phyloP scores from a whole-genome alignment of 2,888 invertebrate species.

The Nemoura dubitans region DNA sequence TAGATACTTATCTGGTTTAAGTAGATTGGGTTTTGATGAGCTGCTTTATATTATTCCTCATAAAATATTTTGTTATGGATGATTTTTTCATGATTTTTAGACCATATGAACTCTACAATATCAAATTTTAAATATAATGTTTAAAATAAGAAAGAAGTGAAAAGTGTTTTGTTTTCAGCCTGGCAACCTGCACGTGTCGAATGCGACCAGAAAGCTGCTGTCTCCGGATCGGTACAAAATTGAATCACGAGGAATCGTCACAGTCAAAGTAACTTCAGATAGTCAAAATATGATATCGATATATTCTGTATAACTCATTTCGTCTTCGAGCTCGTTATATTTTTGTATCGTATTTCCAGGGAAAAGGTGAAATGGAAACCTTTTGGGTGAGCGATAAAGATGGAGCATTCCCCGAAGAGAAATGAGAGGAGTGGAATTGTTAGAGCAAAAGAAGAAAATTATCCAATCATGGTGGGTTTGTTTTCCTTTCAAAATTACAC shows the following conservation, averaged over 20 bases:
- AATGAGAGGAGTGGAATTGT: background rate
- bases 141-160: no score
- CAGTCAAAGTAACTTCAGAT: slow-evolving; percentile 73
- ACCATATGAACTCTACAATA: no score
- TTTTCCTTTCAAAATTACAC: background rate
- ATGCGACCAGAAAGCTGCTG: slow-evolving; percentile 73
- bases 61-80: no score
- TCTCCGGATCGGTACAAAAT: slow-evolving; percentile 72
- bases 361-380: slow-evolving; percentile 89
- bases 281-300: background rate
- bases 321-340: no score
- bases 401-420: background rate
- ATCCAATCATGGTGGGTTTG: background rate
- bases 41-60: no score
- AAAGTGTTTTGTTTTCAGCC: slow-evolving; percentile 60
- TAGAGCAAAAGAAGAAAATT: background rate
- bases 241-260: slow-evolving; percentile 76
- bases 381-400: slow-evolving; percentile 76
- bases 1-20: no score
- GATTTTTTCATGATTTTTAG: no score
- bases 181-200: slow-evolving; percentile 80
- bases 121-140: no score
- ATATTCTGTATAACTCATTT: background rate
- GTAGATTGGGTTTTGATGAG: no score
- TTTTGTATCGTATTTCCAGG: slow-evolving; percentile 63